Evolutionary conservation across 2,113 vertebrate species (phyloP), one percentile per base, ranked within the genome.

Genomic region (Vireo altiloquus): DNA sequence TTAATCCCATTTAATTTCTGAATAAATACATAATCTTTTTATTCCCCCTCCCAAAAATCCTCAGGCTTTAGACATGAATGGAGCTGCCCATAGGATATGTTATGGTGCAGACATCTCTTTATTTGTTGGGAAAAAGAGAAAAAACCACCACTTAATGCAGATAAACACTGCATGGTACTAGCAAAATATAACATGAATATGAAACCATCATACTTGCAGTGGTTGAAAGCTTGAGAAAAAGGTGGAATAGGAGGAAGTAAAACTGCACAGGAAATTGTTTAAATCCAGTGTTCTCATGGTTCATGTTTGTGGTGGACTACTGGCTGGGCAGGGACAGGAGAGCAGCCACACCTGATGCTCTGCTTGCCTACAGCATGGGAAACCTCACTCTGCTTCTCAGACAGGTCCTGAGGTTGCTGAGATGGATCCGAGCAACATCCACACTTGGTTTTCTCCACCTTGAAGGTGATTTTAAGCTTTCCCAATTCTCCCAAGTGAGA

Each of bases 1-100:
- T 71, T 96, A 96, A 95, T 96, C 88, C 84, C 69, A 90, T 93
- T 96, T 95, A 77, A 85, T 94, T 97, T 96, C 54, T 74, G 92
- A 93, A 92, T 84, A 93, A 89, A 90, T 85, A 81, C 37, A 65
- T 89, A 83, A 93, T 89, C 37, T 52, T 44, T 42, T 77, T 13
- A 3, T 1, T 6, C 0, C 3, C 8, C 3, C 3, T 60, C 33
- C 57, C 22, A 10, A 52, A 92, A 80, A 86, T 92, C 76, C 42
- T 63, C 31, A 4, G 68, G 16, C 49, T 93, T 94, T 87, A 85
- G 44, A 75, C 77, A 71, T 52, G 25, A 85, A 69, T 82, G 91
- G 42, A 91, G 33, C 47, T 91, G 39, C 31, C 21, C 89, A 52
- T 64, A 79, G 75, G 42, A 82, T 84, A 85, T 44, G 50, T 49